Percentiles rank a stretch among this genome's conserved stretches.
phyloP scores from a whole-genome alignment of 2,888 invertebrate genomes.

The Drosophila recens region DNA sequence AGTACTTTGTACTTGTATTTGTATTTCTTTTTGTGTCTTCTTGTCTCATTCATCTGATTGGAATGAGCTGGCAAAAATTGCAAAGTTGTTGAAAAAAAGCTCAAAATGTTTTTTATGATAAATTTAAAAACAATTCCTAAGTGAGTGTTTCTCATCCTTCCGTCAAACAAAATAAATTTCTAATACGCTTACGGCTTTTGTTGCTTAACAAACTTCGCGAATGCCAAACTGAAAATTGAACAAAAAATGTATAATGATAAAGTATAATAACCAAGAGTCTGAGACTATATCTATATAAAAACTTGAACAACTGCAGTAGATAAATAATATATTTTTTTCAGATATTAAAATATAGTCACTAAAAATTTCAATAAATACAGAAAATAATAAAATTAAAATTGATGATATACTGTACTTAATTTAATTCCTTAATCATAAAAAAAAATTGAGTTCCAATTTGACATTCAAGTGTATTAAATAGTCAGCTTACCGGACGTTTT shows the following conservation, averaged over 20 bases:
- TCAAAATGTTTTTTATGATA: constrained; percentile 60
- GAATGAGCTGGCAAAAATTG: constrained; percentile 35
- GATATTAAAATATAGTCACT: too few relatives aligned
- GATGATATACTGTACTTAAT: too few relatives aligned
- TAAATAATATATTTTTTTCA: too few relatives aligned
- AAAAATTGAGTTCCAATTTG: too few relatives aligned
- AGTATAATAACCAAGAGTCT: constrained; percentile 56
- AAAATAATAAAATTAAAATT: too few relatives aligned
- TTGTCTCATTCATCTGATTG: constrained; percentile 16
- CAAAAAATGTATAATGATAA: constrained; percentile 56
- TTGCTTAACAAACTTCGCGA: constrained; percentile 46
- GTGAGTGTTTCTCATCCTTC: constrained; percentile 33
- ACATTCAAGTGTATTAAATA: background rate
- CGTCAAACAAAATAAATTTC: constrained; percentile 18
- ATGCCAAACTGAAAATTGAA: constrained; percentile 40
- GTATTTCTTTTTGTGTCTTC: background rate
- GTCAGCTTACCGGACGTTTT: background rate
- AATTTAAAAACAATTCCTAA: constrained; percentile 72
- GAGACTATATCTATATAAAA: constrained; percentile 1
- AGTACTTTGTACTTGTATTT: constrained; percentile 13
- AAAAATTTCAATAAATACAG: too few relatives aligned
- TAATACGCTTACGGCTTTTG: constrained; percentile 61
- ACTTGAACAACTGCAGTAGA: too few relatives aligned
- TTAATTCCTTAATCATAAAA: too few relatives aligned
- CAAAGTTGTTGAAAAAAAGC: constrained; percentile 39